Conservation (phyloP, 2,113 vertebrate species). For the Stercorarius parasiticus region DNA sequence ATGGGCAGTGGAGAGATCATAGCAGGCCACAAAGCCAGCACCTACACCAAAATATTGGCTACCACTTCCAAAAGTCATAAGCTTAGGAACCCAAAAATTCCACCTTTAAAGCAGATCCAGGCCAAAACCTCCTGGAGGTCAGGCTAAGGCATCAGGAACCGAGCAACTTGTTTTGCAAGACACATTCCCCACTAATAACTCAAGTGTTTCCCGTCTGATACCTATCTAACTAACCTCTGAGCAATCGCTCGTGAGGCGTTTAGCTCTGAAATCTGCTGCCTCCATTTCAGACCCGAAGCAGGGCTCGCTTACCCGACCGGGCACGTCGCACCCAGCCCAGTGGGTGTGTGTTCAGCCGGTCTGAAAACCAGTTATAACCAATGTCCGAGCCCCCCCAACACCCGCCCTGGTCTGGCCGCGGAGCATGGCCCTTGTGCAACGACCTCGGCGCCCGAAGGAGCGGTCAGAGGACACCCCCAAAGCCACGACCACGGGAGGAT, state of each 20-base stretch:
- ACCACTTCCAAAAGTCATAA: background rate
- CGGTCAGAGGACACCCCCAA: background rate
- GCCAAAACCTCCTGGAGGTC: background rate
- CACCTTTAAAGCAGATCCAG: background rate
- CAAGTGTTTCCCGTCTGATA: background rate
- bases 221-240: background rate
- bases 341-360: no score
- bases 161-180: background rate
- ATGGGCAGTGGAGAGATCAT: background rate
- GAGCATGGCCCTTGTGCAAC: rapidly evolving
- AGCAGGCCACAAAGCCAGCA: background rate
- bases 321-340: rapidly evolving
- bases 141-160: background rate
- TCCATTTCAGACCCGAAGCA: background rate
- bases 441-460: background rate
- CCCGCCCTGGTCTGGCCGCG: no score
- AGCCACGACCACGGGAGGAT: rapidly evolving
- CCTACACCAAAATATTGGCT: rapidly evolving
- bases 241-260: background rate
- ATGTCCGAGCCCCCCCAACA: rapidly evolving
- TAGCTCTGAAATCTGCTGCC: background rate
- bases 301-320: background rate
- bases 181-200: background rate
- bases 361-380: rapidly evolving
- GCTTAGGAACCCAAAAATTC: background rate